Base-by-base conservation (phyloP, 2,888 invertebrate genomes). In the Zootermopsis nevadensis region DNA sequence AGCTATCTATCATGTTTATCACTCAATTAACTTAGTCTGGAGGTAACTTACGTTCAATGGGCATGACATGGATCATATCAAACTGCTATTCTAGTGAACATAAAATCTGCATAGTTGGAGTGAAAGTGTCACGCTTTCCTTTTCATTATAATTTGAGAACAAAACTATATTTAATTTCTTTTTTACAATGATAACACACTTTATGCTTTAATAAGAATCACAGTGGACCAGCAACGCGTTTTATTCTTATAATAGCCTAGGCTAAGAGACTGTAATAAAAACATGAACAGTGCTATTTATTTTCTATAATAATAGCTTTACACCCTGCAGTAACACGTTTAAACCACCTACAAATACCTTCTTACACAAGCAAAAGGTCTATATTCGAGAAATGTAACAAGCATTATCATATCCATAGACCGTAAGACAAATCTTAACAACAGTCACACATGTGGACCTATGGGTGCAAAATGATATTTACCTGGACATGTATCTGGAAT, bases 51-150 rank as follows among this genome's bases (percentile, higher is more conserved):
- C 15, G 69, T 30, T 10, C 74, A 74, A 1, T 0, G 74, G 2
- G 74, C 74, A 38, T 74, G 74, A 74, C 10, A 74, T 74, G 74
- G 35, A 74, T 74, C 74, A n/a, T 3, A n/a, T n/a, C n/a, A n/a
- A n/a, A n/a, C n/a, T n/a, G n/a, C 31, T 33, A 33, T 33, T 4
- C 69, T 69, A 3, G 31, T 33, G 10, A 30, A 22, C 24, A 60
- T 7, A 69, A 69, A 33, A 69, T 69, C 69, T 33, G 33, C 69
- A 74, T 38, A 38, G 74, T n/a, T n/a, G 10, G 8, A 74, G 74
- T n/a, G 74, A 74, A 74, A 74, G 74, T 74, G 35, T 33, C 38
- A 74, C 74, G 38, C 74, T 74, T 74, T 74, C 74, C 38, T n/a
- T 74, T 38, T 74, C 74, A n/a, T 38, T 69, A 33, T 0, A 69